These are phyloP conservation scores for Ophion costatus DNA, from an alignment of 2,888 invertebrate species.

Conservation along the genomic window DNA sequence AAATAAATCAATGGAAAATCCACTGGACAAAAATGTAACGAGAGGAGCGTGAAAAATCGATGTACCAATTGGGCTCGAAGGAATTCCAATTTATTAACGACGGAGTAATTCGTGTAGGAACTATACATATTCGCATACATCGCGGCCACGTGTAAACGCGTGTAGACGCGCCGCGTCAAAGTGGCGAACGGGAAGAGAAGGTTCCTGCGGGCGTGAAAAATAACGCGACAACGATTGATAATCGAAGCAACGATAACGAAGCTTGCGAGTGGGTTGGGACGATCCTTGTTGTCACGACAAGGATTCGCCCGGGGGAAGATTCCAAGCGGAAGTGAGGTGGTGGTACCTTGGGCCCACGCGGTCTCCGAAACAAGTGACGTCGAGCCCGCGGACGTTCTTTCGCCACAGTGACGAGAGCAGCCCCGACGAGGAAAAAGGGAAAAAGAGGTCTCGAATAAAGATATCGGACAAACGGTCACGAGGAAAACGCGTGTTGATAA, in stretches of 20 bases:
- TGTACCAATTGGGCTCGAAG: not conserved
- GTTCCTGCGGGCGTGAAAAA: not conserved
- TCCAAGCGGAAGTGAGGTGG: too few relatives aligned
- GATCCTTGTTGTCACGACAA: too few relatives aligned
- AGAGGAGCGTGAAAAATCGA: not conserved
- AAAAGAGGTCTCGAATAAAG: not conserved
- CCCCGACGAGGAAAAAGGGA: not conserved
- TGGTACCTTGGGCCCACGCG: too few relatives aligned
- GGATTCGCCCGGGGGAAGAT: too few relatives aligned
- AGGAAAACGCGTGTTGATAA: not conserved
- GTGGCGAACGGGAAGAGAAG: not conserved
- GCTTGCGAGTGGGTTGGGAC: too few relatives aligned
- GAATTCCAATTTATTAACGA: constrained; percentile 59
- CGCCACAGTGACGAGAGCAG: not conserved
- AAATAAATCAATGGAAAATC: too few relatives aligned
- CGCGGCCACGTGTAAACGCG: constrained; percentile 40
- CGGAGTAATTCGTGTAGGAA: constrained; percentile 39
- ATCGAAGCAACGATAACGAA: too few relatives aligned
- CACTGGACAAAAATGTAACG: not conserved
- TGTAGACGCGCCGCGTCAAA: not conserved
- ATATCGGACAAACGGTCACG: not conserved
- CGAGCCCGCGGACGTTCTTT: not conserved
- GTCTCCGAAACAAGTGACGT: too few relatives aligned
- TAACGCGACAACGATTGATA: not conserved
- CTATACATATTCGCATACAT: constrained; percentile 36